Conservation (phyloP, 2,797 vertebrate species). For the Allobates femoralis region DNA sequence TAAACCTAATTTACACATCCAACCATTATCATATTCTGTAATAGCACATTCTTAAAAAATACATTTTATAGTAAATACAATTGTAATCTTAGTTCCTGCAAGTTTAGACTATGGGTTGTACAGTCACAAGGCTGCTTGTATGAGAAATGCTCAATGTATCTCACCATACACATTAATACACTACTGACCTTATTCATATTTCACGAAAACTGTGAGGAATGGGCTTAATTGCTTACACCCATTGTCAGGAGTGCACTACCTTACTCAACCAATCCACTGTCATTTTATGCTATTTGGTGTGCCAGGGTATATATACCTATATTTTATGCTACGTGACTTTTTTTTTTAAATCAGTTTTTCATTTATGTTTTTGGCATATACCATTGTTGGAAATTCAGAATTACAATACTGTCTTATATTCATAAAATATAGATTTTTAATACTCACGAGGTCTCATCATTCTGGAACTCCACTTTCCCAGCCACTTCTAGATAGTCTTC, state of each 20-base stretch:
- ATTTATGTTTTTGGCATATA: no score
- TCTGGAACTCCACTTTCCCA: conserved; percentile 85
- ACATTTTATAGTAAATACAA: no score
- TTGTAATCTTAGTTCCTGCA: not conserved
- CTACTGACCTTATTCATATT: not conserved
- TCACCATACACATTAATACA: not conserved
- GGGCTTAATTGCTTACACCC: not conserved
- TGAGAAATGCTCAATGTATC: not conserved
- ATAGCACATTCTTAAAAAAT: not conserved
- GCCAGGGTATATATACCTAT: no score
- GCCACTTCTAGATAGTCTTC: conserved; percentile 81
- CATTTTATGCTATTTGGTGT: no score
- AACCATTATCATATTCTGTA: not conserved
- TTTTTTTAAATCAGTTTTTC: no score
- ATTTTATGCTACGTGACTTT: no score
- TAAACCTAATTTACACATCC: not conserved
- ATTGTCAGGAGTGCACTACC: not conserved
- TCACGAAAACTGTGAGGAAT: not conserved
- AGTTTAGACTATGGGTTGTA: not conserved
- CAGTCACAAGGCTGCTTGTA: not conserved
- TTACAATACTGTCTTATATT: not conserved
- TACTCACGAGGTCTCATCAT: conserved; percentile 87
- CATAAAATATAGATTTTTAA: not conserved
- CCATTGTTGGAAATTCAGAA: not conserved
- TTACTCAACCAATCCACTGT: not conserved